Conservation (phyloP, 2,113 vertebrate species). For the Electrona antarctica region DNA sequence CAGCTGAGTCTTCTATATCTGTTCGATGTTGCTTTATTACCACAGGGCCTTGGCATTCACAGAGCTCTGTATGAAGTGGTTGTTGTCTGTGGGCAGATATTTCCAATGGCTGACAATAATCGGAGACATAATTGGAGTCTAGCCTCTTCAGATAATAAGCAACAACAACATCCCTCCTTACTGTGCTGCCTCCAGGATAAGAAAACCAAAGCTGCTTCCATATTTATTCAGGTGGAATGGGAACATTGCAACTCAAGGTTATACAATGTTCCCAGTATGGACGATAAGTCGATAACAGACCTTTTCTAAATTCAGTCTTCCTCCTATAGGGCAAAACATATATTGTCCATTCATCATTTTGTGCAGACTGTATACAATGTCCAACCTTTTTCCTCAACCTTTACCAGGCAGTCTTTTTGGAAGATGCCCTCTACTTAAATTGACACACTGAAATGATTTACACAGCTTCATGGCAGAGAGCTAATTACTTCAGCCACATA, state of each 20-base stretch:
- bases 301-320: constrained; percentile 8
- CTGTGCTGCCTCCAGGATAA: constrained; percentile 7
- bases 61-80: neutral
- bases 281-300: constrained; percentile 28
- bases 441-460: neutral
- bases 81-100: neutral
- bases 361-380: constrained; percentile 24
- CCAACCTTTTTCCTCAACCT: constrained; percentile 23
- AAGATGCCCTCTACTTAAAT: constrained; percentile 10
- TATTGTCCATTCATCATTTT: constrained; percentile 39
- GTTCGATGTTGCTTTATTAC: constrained; percentile 5
- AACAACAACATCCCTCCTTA: neutral
- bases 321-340: constrained; percentile 16
- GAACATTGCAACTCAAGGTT: neutral
- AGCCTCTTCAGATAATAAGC: constrained; percentile 1
- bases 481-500: neutral
- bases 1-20: neutral
- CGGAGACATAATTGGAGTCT: neutral
- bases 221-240: constrained; percentile 24
- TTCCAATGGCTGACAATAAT: constrained; percentile 1
- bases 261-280: neutral
- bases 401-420: constrained; percentile 21
- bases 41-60: neutral
- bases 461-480: neutral
- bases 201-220: constrained; percentile 13